Percentiles rank a stretch among this genome's conserved stretches.
These are phyloP conservation scores for Lophochroa leadbeateri DNA, from an alignment of 2,113 vertebrate species.

Conservation along the genomic window DNA sequence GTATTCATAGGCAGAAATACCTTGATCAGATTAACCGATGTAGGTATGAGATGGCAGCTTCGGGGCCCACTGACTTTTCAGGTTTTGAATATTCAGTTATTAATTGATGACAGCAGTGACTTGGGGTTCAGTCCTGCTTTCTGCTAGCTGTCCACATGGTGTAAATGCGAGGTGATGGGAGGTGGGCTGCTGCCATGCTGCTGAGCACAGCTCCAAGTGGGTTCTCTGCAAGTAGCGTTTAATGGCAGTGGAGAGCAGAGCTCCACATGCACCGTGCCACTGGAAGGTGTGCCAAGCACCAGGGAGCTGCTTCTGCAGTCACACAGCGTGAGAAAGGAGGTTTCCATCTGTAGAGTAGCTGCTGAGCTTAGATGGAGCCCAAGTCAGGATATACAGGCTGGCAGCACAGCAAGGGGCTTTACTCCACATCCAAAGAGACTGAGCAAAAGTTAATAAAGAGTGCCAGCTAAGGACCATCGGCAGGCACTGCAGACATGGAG, in stretches of 20 bases:
- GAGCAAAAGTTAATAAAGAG: background rate
- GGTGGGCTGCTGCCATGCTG: background rate
- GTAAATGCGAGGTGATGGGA: background rate
- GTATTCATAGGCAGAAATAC: background rate
- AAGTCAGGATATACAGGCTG: background rate
- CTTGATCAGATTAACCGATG: background rate
- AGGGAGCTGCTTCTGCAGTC: background rate
- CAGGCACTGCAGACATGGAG: background rate
- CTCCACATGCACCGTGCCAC: rapidly evolving
- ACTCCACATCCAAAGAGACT: background rate
- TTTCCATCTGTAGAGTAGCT: background rate
- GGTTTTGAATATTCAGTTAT: background rate
- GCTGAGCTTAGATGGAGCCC: background rate
- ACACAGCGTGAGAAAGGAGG: background rate
- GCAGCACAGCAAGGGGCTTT: background rate
- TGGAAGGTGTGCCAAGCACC: background rate
- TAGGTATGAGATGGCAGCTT: background rate
- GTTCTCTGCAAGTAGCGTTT: background rate
- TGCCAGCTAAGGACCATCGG: background rate
- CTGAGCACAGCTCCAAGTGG: background rate
- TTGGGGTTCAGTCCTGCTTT: background rate
- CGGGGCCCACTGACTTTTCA: background rate
- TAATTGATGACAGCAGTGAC: background rate
- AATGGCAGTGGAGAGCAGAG: background rate
- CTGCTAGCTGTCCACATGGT: background rate